A percentile compares a stretch with the other conserved stretches of the same genome.
phyloP scores from a whole-genome alignment of 2,888 invertebrate species.

The Abrostola triplasia region DNA sequence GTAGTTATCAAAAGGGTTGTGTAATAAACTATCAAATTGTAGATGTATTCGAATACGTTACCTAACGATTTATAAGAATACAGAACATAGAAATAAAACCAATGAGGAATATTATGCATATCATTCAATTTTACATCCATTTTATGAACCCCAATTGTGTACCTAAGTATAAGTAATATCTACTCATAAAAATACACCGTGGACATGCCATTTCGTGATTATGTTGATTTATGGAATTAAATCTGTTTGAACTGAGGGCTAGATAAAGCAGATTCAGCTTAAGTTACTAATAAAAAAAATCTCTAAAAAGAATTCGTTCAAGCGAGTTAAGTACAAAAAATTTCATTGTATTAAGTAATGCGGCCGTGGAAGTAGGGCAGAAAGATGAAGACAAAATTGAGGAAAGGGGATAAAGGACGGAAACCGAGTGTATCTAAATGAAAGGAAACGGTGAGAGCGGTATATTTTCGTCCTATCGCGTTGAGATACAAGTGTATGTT shows the following conservation, averaged over 20 bases:
- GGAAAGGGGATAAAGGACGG: constrained; percentile 67
- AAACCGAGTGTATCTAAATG: constrained; percentile 72
- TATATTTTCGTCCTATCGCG: constrained; percentile 70
- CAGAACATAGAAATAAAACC: constrained; percentile 74
- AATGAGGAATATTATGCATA: constrained; percentile 58
- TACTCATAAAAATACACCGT: constrained; percentile 2
- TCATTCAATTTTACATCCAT: constrained; percentile 42
- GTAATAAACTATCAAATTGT: constrained; percentile 84
- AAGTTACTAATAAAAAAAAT: constrained; percentile 60
- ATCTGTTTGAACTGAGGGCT: constrained; percentile 54
- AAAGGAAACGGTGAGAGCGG: constrained; percentile 69
- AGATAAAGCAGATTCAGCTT: constrained; percentile 58
- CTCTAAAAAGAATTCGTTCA: constrained; percentile 53
- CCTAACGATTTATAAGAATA: constrained; percentile 80
- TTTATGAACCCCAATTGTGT: constrained; percentile 1
- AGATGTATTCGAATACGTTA: constrained; percentile 81
- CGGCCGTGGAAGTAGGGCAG: constrained; percentile 63
- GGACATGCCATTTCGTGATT: constrained; percentile 10
- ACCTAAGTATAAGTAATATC: not conserved
- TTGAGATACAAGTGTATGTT: constrained; percentile 67
- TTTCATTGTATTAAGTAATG: constrained; percentile 76
- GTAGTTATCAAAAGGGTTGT: constrained; percentile 85
- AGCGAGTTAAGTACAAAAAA: constrained; percentile 65
- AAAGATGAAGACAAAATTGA: constrained; percentile 71
- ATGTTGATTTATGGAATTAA: constrained; percentile 56